Base-by-base conservation (phyloP, 2,888 invertebrate species). In the Sabatieria punctata region DNA sequence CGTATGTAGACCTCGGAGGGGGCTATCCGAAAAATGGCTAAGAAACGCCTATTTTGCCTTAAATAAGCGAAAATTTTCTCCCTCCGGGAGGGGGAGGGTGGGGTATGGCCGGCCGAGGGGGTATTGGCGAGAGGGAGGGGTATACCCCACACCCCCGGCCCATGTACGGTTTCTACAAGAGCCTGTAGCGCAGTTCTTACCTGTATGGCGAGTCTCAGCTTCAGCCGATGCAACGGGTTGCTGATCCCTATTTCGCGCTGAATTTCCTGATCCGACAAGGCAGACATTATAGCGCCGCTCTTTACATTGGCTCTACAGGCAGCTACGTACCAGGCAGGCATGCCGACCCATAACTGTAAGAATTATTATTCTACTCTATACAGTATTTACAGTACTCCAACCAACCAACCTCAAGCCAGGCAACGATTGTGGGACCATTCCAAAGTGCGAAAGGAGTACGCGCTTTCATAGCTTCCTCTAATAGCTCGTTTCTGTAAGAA, bases 351-450 rank as follows among this genome's bases (percentile, higher is more conserved):
- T 54, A 97, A 75, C 73, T 70, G 54, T 11, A 55, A 51, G 45
- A 41, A 19, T n/a, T n/a, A n/a, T n/a, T n/a, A n/a, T n/a, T n/a
- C n/a, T n/a, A n/a, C n/a, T n/a, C n/a, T n/a, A n/a, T n/a, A n/a
- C n/a, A n/a, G n/a, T n/a, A n/a, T n/a, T n/a, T n/a, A n/a, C n/a
- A n/a, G n/a, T n/a, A n/a, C n/a, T n/a, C n/a, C n/a, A n/a, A n/a
- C n/a, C n/a, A n/a, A n/a, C n/a, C 46, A 50, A 70, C 70, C 65
- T 99, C 97, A 48, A 97, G 73, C 97, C 97, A 97, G 11, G 97
- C 97, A 46, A 99, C 97, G 61, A 97, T 93, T 26, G 97, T 97
- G 48, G 97, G 95, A 19, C 97, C 97, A 72, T 97, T 97, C 97
- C 97, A 97, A 50, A 97, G 72, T 46, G 95, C 95, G 67, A 97